Percentiles rank a stretch among this genome's conserved stretches.
Conservation (phyloP, 1,140 invertebrate genomes). For the Sarcophaga bullata region DNA sequence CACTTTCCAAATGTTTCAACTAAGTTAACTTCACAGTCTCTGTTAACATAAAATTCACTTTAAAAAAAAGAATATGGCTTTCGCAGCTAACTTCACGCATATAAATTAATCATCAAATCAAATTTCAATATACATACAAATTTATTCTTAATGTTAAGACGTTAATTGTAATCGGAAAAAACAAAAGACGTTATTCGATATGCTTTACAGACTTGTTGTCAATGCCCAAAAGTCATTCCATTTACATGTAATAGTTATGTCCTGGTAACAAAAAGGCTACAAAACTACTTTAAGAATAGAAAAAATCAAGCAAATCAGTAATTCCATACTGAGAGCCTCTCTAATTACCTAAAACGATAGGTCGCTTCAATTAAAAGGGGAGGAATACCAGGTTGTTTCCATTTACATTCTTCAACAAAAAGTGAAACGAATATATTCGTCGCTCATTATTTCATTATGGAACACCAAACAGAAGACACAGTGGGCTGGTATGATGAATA, state of each 20-base stretch:
- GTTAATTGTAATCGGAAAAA: background rate
- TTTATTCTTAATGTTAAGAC: no score
- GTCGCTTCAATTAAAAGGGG: background rate
- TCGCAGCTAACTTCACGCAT: no score
- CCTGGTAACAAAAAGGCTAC: background rate
- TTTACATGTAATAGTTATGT: background rate
- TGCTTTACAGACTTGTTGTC: background rate
- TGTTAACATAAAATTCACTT: no score
- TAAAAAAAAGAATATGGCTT: no score
- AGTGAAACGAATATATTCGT: background rate
- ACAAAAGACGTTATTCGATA: background rate
- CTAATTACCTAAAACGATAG: slow-evolving; percentile 1
- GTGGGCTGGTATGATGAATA: background rate
- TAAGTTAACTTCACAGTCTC: no score
- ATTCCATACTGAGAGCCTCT: background rate
- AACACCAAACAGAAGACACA: background rate
- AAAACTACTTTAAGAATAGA: background rate
- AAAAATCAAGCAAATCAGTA: background rate
- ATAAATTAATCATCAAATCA: no score
- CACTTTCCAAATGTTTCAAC: no score
- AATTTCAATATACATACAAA: no score
- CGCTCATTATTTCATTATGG: background rate
- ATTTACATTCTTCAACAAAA: no score
- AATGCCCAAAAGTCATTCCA: background rate
- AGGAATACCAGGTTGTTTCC: no score